Base-by-base conservation (phyloP, 2,113 vertebrate species). In the Urocolius indicus region DNA sequence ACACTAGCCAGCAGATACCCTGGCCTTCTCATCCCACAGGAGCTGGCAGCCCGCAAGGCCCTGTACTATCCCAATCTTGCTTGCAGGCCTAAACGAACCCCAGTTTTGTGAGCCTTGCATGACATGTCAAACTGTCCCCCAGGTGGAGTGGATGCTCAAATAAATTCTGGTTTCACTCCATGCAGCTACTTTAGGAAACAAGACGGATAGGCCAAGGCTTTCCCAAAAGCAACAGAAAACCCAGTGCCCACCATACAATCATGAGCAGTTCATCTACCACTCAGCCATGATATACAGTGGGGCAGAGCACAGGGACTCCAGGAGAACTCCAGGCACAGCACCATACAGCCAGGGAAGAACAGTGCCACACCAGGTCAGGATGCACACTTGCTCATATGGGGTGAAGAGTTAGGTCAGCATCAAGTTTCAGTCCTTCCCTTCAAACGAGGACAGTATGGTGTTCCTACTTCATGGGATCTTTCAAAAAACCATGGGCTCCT, bases 361-460 rank as follows among this genome's bases (percentile, higher is more conserved):
- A 6, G 30, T 43, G 11, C 30, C 1, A 2, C 34, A 58, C 18
- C 36, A 41, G 8, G 7, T 45, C 46, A 61, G 41, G 74, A 77
- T 0, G 0, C 77, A 16, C 5, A 1, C 19, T 54, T 8, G 4
- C 45, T 63, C 8, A 0, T 1, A 9, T 18, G 8, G 14, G 6
- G 6, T 20, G 65, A 72, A 57, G 36, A 51, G 13, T 30, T 2
- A 2, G 18, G 2, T 0, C 30, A 32, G 7, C 34, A 57, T 6
- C 1, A 3, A 57, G 14, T 51, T 36, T 26, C 36, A 23, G 16
- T 52, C 65, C 36, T 62, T 63, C 13, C 45, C 19, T 2, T 75
- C 48, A 29, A 61, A 75, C 3, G 10, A 51, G 11, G 14, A 46
- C 2, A 10, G 43, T 23, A 68, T 4, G 4, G 1, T 27, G 27